phyloP scores from a whole-genome alignment of 1,140 invertebrate genomes.

The Venustaconcha ellipsiformis region DNA sequence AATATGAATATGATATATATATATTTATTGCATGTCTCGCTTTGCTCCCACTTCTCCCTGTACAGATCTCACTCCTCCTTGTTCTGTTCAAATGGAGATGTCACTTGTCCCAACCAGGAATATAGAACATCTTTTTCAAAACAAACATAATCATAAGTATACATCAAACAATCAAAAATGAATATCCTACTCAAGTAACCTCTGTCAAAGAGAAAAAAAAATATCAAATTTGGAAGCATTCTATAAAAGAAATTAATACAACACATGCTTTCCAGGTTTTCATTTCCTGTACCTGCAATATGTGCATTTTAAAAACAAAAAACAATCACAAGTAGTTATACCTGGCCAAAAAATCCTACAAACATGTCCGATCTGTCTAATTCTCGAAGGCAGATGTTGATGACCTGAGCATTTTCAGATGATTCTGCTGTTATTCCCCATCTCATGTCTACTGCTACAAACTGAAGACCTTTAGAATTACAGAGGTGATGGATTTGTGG shows the following conservation, averaged over 20 bases:
- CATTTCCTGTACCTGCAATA: not conserved
- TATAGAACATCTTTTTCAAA: too few species aligned
- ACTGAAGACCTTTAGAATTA: constrained; percentile 56
- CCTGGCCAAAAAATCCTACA: constrained; percentile 66
- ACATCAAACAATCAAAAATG: too few species aligned
- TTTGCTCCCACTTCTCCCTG: too few species aligned
- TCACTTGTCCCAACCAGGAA: too few species aligned
- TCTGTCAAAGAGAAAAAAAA: too few species aligned
- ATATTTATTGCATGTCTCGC: too few species aligned
- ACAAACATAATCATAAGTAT: too few species aligned
- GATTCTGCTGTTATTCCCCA: constrained; percentile 65
- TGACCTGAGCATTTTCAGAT: constrained; percentile 59
- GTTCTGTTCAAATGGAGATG: too few species aligned
- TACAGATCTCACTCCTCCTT: too few species aligned
- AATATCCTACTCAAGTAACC: too few species aligned
- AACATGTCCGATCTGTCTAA: constrained; percentile 64
- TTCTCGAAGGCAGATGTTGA: constrained; percentile 62
- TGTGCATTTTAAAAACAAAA: not conserved
- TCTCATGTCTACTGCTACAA: constrained; percentile 64
- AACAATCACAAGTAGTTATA: constrained; percentile 15
- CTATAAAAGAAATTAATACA: not conserved
- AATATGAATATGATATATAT: too few species aligned
- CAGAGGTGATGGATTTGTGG: constrained; percentile 60
- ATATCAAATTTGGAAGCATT: not conserved
- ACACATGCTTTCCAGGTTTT: not conserved